phyloP scores from a whole-genome alignment of 1,140 invertebrate genomes.

The Atta cephalotes region DNA sequence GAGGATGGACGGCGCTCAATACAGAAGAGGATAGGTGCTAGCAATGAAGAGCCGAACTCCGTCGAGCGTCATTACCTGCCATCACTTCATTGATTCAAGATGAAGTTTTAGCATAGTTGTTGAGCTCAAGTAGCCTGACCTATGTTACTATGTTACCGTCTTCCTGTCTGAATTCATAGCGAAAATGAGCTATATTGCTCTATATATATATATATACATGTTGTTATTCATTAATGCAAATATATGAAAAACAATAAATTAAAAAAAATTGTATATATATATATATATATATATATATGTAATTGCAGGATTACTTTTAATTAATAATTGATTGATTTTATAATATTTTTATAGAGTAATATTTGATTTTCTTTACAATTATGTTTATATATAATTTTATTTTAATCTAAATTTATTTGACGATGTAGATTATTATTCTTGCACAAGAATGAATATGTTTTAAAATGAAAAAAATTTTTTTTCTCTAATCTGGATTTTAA shows the following conservation, averaged over 20 bases:
- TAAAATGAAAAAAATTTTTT: slow-evolving; percentile 21
- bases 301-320: neutral
- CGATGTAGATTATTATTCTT: neutral
- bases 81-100: slow-evolving; percentile 69
- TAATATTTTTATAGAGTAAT: neutral
- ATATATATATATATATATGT: too few relatives aligned
- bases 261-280: too few relatives aligned
- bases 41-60: slow-evolving; percentile 64
- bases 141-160: slow-evolving; percentile 2
- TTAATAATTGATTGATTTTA: neutral
- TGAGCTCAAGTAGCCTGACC: slow-evolving; percentile 49
- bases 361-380: neutral
- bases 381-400: neutral
- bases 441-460: neutral
- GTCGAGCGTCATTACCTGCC: slow-evolving; percentile 70
- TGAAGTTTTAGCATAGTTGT: slow-evolving; percentile 68
- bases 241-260: neutral
- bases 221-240: slow-evolving; percentile 20
- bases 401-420: neutral
- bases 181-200: slow-evolving; percentile 16
- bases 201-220: slow-evolving; percentile 1
- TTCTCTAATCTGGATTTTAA: slow-evolving; percentile 30
- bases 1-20: slow-evolving; percentile 51
- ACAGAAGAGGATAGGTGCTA: slow-evolving; percentile 43
- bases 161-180: slow-evolving; percentile 33